Evolutionary conservation across 2,113 vertebrate species (phyloP).

Genomic region (Naja naja): DNA sequence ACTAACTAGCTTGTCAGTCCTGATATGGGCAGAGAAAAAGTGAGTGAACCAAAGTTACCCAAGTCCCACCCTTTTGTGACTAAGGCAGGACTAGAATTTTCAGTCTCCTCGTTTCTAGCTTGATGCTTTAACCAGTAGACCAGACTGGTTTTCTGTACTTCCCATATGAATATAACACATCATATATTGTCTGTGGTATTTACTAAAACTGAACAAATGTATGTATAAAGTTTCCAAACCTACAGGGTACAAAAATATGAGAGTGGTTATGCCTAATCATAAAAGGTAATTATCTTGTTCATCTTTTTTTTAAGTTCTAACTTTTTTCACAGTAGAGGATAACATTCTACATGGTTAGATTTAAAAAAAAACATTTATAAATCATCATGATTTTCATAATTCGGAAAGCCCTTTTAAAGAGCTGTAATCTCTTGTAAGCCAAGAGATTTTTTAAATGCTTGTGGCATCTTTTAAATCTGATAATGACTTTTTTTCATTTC

Average conservation of each 20-base stretch:
- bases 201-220: not conserved
- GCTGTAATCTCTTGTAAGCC: not conserved
- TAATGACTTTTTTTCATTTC: not conserved
- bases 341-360: not conserved
- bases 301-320: not conserved
- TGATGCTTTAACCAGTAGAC: not conserved
- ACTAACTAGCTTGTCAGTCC: not conserved
- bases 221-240: not conserved
- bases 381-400: not conserved
- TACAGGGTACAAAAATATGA: not conserved
- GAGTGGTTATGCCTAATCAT: not conserved
- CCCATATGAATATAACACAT: not conserved
- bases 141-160: not conserved
- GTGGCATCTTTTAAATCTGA: not conserved
- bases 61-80: not conserved
- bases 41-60: not conserved
- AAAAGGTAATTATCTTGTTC: not conserved
- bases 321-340: constrained; percentile 1
- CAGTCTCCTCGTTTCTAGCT: not conserved
- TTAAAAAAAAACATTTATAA: not conserved
- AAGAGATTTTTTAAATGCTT: not conserved
- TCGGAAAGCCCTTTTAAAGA: not conserved
- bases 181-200: not conserved
- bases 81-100: not conserved
- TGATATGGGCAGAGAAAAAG: not conserved